Base-by-base conservation (phyloP, 2,797 vertebrate species). In the Muscicapa comitata region DNA sequence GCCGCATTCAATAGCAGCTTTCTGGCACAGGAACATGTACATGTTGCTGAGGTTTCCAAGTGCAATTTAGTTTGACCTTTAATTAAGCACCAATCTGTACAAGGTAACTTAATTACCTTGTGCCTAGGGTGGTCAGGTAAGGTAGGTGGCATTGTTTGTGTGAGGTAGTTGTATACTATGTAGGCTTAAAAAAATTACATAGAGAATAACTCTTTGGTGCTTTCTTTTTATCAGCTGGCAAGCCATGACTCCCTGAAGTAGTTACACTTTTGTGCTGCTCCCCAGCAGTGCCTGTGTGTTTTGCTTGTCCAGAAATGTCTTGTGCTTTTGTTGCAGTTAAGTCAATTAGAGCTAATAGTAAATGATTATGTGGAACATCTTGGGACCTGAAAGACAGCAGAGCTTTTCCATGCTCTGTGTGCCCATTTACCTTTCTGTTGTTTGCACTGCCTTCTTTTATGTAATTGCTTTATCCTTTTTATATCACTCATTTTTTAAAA, bases 211-310 rank as follows among this genome's bases (percentile, higher is more conserved):
- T 83, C 24, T 55, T 75, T 73, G 5, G 17, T 75, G 28, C 16
- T 72, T 84, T 20, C 75, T 80, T 93, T 94, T 92, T 45, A 86
- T 74, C 51, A 83, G 55, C 50, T 94, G 75, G 73, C 68, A 96
- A 94, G 43, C 38, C 28, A 13, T 76, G 72, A 67, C 80, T 90
- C 57, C 20, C 54, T 66, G 42, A 90, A 70, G 65, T 53, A 61
- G 58, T 93, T 77, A 26, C 29, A 26, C 24, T 71, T 90, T 86
- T 81, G 73, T 94, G 63, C 55, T 77, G 73, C 67, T 67, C 77
- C 38, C 54, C 83, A 94, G 66, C 73, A 79, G 71, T 21, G 71
- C 20, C 7, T 54, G 19, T 79, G 71, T 65, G 28, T 83, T 89
- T 86, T 82, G 51, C 47, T 94, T 62, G 57, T 80, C 70, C 86